phyloP scores from a whole-genome alignment of 2,888 invertebrate genomes.

The Lasioglossum pauxillum region DNA sequence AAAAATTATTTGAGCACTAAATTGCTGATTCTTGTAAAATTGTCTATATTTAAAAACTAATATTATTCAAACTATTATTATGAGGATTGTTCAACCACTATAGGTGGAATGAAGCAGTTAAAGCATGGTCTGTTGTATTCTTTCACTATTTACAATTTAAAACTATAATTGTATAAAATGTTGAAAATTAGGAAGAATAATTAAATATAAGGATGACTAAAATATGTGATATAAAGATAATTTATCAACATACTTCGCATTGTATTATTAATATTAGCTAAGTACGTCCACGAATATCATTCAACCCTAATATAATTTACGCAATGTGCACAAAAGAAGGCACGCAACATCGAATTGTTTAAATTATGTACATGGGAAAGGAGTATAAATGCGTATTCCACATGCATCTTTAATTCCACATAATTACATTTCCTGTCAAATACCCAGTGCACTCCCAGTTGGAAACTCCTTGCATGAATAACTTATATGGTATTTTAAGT shows the following conservation, averaged over 20 bases:
- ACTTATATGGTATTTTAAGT: neutral
- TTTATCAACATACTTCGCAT: neutral
- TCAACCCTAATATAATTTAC: neutral
- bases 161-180: too few species aligned
- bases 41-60: too few species aligned
- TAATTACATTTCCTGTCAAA: conserved; percentile 2
- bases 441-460: neutral
- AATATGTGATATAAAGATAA: neutral
- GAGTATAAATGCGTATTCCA: neutral
- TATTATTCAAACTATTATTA: too few species aligned
- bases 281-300: neutral
- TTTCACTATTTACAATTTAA: too few species aligned
- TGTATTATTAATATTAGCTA: neutral
- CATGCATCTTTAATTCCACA: neutral
- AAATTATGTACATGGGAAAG: neutral
- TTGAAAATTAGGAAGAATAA: too few species aligned
- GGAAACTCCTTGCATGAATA: neutral
- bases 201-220: neutral
- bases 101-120: too few species aligned
- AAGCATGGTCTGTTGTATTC: too few species aligned
- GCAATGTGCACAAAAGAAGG: neutral
- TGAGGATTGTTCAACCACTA: too few species aligned
- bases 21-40: too few species aligned
- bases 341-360: neutral
- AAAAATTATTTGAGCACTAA: too few species aligned